Evolutionary conservation across 2,797 vertebrate species (phyloP).

Genomic region (Mus minutoides): DNA sequence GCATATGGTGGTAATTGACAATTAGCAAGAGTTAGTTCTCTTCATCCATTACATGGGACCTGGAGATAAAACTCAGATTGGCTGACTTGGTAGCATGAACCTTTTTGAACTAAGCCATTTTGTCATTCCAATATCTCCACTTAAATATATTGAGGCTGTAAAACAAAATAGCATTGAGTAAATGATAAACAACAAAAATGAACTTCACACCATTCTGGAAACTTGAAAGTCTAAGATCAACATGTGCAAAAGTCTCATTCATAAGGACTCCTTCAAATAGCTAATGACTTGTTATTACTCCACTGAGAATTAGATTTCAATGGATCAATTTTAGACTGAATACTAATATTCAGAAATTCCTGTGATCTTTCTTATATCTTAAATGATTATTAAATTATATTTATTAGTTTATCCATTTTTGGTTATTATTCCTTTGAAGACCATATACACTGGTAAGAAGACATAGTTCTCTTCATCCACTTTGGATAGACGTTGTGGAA

Average conservation of each 20-base stretch:
- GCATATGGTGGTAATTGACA: background rate
- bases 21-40: background rate
- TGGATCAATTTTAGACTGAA: background rate
- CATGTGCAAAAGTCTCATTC: background rate
- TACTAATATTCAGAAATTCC: background rate
- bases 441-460: background rate
- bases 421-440: background rate
- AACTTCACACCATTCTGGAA: background rate
- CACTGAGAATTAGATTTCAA: background rate
- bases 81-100: background rate
- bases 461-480: background rate
- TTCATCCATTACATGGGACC: background rate
- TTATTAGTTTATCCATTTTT: slow-evolving; percentile 60
- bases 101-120: background rate
- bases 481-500: background rate
- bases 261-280: background rate
- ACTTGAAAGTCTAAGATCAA: background rate
- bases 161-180: background rate
- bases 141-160: background rate
- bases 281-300: too few species aligned
- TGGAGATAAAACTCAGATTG: background rate
- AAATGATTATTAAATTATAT: background rate
- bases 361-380: slow-evolving; percentile 52
- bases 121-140: background rate
- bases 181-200: background rate